Base-by-base conservation (phyloP, 30 jellyfish, hydroid and myxozoan genomes). In the Catostylus mosaicus region DNA sequence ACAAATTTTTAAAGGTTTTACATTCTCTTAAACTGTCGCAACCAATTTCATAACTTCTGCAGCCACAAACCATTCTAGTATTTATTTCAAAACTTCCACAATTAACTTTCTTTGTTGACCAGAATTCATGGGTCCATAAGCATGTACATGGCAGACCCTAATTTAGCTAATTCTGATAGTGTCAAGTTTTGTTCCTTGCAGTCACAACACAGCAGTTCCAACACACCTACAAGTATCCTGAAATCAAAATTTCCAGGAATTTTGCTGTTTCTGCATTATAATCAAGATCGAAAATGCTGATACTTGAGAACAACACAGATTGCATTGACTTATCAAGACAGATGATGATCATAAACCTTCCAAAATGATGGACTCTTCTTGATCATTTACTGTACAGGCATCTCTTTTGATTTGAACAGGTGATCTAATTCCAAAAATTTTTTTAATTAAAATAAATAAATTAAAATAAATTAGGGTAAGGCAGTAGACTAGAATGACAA, bases 121-220 rank as follows among this genome's bases (percentile, higher is more conserved):
- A 50, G 63, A 50, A 50, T 18, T 50, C 63, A 50, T 50, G 63
- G 20, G 63, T 4, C 63, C 63, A 18, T 4, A 50, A 50, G 63
- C 63, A 50, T 50, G 63, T 50, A 50, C 63, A 50, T 50, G 63
- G 63, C 63, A 16, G 18, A 50, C 19, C 63, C 63, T 50, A 50
- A 50, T 16, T 50, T 50, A 18, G 14, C 63, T 50, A 50, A 50
- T 50, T 50, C 63, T 2, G 63, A 50, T 9, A 50, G 63, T 50
- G 63, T 50, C 63, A 50, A 50, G 63, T 16, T 50, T 9, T 50
- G 14, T 50, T 50, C 63, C 24, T 50, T 50, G 24, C 63, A 50
- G 20, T 50, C 63, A 50, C 63, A 50, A 50, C 63, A 50, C 2
- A 50, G 63, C 20, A 50, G 63, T 27, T 50, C 63, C 20, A 50